phyloP scores from a whole-genome alignment of 2,113 vertebrate genomes.

The Rhipidura dahli region DNA sequence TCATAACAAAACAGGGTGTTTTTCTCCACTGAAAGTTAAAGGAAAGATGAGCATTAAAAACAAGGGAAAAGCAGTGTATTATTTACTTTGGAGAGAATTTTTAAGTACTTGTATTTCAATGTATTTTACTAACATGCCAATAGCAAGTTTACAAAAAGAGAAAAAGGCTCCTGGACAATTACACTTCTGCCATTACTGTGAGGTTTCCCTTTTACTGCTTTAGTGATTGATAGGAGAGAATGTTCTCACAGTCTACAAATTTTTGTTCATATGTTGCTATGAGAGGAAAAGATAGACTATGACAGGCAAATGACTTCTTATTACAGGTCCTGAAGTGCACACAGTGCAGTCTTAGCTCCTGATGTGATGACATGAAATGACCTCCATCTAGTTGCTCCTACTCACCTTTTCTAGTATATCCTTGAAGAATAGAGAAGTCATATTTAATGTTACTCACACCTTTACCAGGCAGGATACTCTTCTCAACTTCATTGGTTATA shows the following conservation, averaged over 20 bases:
- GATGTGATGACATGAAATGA: background rate
- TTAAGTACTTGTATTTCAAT: background rate
- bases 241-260: background rate
- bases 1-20: background rate
- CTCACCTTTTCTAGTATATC: background rate
- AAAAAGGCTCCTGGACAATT: background rate
- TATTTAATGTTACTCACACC: background rate
- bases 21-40: background rate
- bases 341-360: background rate
- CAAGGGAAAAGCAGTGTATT: background rate
- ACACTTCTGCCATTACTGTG: background rate
- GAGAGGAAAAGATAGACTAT: background rate
- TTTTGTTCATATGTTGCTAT: background rate
- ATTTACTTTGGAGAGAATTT: background rate
- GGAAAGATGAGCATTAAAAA: background rate
- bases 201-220: background rate
- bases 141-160: fast-evolving
- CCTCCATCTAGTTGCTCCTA: background rate
- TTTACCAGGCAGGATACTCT: background rate
- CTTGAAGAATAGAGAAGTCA: background rate
- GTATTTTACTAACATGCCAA: background rate
- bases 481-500: background rate
- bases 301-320: background rate
- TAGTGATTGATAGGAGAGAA: background rate
- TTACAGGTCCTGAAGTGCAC: background rate